phyloP scores from a whole-genome alignment of 2,888 invertebrate genomes.

The Argyresthia goedartella region DNA sequence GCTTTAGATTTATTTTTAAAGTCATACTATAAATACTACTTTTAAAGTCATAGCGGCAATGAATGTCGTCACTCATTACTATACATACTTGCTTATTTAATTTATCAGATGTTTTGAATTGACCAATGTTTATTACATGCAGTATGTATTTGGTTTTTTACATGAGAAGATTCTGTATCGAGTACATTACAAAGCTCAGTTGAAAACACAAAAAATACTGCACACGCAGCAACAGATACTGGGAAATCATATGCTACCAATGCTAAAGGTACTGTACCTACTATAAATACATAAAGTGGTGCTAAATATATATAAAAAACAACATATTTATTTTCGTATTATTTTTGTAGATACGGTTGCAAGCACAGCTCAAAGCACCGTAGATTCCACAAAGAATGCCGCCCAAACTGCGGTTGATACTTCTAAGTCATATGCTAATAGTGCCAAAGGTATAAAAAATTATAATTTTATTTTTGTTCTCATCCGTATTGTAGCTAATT shows the following conservation, averaged over 20 bases:
- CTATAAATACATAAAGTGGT: no score
- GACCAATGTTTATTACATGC: neutral
- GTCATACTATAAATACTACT: no score
- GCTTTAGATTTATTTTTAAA: constrained; percentile 3
- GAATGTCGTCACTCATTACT: no score
- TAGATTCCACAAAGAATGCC: constrained; percentile 35
- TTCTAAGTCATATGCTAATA: neutral
- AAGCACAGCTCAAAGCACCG: constrained; percentile 28
- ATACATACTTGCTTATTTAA: no score
- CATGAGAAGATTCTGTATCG: constrained; percentile 32
- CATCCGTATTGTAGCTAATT: neutral
- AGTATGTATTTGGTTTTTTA: constrained; percentile 5
- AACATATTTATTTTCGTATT: constrained; percentile 4
- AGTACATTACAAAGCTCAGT: constrained; percentile 31
- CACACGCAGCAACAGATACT: constrained; percentile 10
- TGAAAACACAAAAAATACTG: constrained; percentile 33
- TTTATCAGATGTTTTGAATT: no score
- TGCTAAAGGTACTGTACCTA: constrained; percentile 1
- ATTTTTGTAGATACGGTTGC: constrained; percentile 32
- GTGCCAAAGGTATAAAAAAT: constrained; percentile 2
- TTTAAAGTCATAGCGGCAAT: no score
- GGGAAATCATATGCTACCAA: constrained; percentile 1
- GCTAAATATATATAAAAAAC: neutral
- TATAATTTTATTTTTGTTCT: neutral
- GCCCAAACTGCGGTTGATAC: constrained; percentile 11